Evolutionary conservation across 1,140 invertebrate species (phyloP), one percentile per base, ranked within the genome.

Genomic region (Grapholita molesta): DNA sequence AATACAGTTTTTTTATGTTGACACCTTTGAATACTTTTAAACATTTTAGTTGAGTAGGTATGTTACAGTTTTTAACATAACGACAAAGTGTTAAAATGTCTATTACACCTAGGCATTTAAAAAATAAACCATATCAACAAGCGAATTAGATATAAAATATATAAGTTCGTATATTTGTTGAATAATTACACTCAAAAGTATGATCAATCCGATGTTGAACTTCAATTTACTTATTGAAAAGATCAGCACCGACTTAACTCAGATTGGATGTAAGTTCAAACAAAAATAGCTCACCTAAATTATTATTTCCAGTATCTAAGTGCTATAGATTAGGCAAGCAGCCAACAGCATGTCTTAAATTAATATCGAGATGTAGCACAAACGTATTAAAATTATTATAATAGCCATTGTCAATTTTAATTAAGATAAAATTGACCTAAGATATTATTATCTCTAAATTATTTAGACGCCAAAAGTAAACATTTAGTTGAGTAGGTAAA

Each of bases 291-390:
- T 12, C 48, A 35, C 57, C 65, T 66, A 78, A 85, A 86, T 87
- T 85, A 86, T 86, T 78, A 71, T 74, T 66, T 78, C 67, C 64
- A 78, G 82, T 80, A 74, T 81, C 81, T 80, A 75, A 82, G 83
- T 74, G 75, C 68, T 65, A 79, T 80, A 68, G 73, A 74, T 86
- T 85, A 83, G 86, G 86, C 88, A 78, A 68, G 33, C 66, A 55
- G 86, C 86, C 86, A 89, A 86, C 74, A 70, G 69, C 79, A 72
- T 84, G 85, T 83, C 73, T 24, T 73, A 74, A 77, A 83, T 80
- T 82, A 84, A 82, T 83, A 77, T 80, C 72, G 66, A 61, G 71
- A 75, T 74, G 74, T 76, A 79, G 75, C 75, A 76, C 65, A 76
- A 76, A 74, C 75, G 77, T 74, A 77, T 57, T 30, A 74, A 67